Evolutionary conservation across 1,140 invertebrate species (phyloP), one percentile per base, ranked within the genome.

Genomic region (Doryteuthis pealeii): DNA sequence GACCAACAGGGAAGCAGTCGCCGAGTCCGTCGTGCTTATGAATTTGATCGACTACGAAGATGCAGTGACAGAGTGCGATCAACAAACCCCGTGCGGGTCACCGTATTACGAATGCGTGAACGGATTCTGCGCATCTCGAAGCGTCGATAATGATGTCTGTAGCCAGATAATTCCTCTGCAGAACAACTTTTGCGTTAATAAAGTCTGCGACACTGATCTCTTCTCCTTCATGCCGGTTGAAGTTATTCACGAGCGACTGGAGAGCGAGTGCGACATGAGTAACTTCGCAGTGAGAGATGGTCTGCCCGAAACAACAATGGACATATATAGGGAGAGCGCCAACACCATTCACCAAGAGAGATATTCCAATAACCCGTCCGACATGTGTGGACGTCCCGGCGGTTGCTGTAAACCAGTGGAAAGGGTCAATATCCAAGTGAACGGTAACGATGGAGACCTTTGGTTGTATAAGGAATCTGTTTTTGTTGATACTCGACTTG

Each of bases 1-100:
- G 77, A 78, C 3, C 76, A 80, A 54, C 77, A 80, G 67, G 77
- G 80, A 74, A 80, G 77, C 33, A 79, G 80, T 74, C 76, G 79
- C 66, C 78, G 80, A 66, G 79, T 79, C 65, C 79, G 76, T 18
- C 45, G 76, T 74, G 78, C 80, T 65, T 81, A 80, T 66, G 76
- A 75, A 74, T 80, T 75, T 49, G 73, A 82, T 45, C 62, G 77
- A 28, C 65, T 78, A 73, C 79, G 77, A 26, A 71, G 75, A 22
- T 80, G 79, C 73, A 35, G 73, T 30, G 71, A 72, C 18, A 75
- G 76, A 5, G 74, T 79, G 33, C 78, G 79, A 68, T 1, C 66
- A 30, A 8, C 30, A 31, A 31, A 68, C 6, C 10, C 66, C 66
- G 8, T 68, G 66, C 22, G 26, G 26, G 18, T 68, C 66, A 22